phyloP scores from a whole-genome alignment of 2,113 vertebrate genomes.

The Telmatochromis sp. region DNA sequence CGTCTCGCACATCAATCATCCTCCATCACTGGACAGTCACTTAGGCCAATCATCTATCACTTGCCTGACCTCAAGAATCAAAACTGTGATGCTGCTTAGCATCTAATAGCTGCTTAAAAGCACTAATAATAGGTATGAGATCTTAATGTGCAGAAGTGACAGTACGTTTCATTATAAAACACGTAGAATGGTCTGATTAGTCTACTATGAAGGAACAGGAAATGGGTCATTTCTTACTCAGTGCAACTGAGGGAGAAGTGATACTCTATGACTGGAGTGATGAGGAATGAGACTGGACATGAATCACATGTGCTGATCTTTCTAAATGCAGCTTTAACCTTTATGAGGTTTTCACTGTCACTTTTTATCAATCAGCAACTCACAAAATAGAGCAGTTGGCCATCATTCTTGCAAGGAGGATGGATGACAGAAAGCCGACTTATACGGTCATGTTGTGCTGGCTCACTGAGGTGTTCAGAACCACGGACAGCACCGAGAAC shows the following conservation, averaged over 20 bases:
- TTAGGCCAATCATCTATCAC: conserved; percentile 16
- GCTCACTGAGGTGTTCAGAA: not conserved
- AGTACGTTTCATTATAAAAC: not conserved
- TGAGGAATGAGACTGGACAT: conserved; percentile 34
- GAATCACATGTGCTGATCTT: conserved; percentile 45
- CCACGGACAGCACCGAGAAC: not conserved
- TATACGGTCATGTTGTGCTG: not conserved
- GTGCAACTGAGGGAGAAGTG: conserved; percentile 18
- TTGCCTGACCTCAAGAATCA: not conserved
- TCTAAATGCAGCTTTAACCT: conserved; percentile 48
- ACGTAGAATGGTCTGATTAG: not conserved
- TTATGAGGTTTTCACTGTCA: conserved; percentile 26
- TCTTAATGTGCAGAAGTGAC: not conserved
- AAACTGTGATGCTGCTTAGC: not conserved
- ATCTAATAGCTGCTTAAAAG: not conserved
- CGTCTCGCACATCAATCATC: conserved; percentile 52
- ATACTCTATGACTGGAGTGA: conserved; percentile 26
- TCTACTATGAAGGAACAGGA: not conserved
- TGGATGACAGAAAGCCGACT: not conserved
- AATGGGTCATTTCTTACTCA: conserved; percentile 17
- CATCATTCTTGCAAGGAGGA: not conserved
- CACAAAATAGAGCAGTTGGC: conserved; percentile 1
- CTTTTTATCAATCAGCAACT: conserved; percentile 19
- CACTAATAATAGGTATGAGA: not conserved
- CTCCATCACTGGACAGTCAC: conserved; percentile 18